These are phyloP conservation scores for Cryptocephalus moraei DNA, from an alignment of 2,888 invertebrate species.

Conservation along the genomic window DNA sequence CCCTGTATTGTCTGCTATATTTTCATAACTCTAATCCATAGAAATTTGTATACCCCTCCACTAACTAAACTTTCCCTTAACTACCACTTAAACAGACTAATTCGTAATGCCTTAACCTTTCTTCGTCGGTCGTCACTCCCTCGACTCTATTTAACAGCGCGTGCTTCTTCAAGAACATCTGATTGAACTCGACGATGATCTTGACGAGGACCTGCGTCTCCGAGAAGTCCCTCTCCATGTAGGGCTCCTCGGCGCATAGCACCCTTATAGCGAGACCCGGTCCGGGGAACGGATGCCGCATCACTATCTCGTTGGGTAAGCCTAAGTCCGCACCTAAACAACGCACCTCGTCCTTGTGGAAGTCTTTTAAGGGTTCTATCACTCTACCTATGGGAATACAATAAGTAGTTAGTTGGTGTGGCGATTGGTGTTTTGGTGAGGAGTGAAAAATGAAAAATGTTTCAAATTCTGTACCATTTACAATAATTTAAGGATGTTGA, in stretches of 20 bases:
- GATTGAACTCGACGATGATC: constrained; percentile 88
- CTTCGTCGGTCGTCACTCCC: constrained; percentile 64
- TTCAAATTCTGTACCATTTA: no score
- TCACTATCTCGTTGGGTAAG: constrained; percentile 74
- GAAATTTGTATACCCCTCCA: no score
- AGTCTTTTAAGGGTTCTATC: constrained; percentile 96
- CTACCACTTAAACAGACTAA: no score
- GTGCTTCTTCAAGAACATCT: constrained; percentile 86
- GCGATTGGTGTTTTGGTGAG: no score
- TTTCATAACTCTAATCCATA: no score
- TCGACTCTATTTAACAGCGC: constrained; percentile 81
- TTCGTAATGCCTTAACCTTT: constrained; percentile 42
- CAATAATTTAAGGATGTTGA: no score
- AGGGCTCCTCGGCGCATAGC: constrained; percentile 91
- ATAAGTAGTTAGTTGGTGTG: no score
- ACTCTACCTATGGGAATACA: constrained; percentile 51
- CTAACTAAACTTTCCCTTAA: no score
- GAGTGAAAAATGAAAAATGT: no score
- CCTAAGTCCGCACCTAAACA: constrained; percentile 83
- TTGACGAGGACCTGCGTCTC: constrained; percentile 94
- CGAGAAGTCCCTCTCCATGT: constrained; percentile 86
- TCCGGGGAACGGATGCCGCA: constrained; percentile 97
- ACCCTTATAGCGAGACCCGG: constrained; percentile 96
- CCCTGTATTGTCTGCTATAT: no score
- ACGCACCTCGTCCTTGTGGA: constrained; percentile 97